Conservation (phyloP, 2,888 invertebrate species). For the Acrocyrtus sp. region DNA sequence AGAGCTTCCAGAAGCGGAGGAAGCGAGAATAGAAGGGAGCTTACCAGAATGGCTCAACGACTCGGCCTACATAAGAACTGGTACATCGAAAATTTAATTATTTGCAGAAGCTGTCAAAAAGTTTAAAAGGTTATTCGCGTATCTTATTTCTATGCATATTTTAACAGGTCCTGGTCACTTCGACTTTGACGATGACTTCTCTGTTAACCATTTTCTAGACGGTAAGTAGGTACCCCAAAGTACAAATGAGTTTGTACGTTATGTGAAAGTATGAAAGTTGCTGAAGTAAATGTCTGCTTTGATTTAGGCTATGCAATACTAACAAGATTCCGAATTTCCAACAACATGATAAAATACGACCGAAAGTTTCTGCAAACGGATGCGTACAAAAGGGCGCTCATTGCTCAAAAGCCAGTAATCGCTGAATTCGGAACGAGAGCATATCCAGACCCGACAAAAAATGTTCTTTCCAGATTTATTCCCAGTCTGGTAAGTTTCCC, state of each 20-base stretch:
- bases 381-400: slow-evolving; percentile 67
- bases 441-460: slow-evolving; percentile 69
- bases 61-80: slow-evolving; percentile 46
- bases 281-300: background rate
- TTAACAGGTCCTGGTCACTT: slow-evolving; percentile 42
- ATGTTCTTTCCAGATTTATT: slow-evolving; percentile 66
- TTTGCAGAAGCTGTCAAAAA: background rate
- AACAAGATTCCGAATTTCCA: slow-evolving; percentile 42
- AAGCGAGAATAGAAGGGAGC: slow-evolving; percentile 30
- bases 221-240: slow-evolving; percentile 17
- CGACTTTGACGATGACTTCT: slow-evolving; percentile 42
- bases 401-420: slow-evolving; percentile 67
- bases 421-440: slow-evolving; percentile 68
- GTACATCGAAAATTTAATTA: slow-evolving; percentile 6
- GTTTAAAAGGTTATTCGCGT: background rate
- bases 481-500: slow-evolving; percentile 63
- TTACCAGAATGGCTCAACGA: slow-evolving; percentile 41
- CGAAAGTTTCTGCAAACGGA: slow-evolving; percentile 67
- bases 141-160: background rate
- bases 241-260: too few relatives aligned
- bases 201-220: slow-evolving; percentile 51
- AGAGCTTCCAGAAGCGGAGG: slow-evolving; percentile 47
- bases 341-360: slow-evolving; percentile 41
- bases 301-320: slow-evolving; percentile 49
- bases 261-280: background rate